A percentile compares a stretch with the other conserved stretches of the same genome.
These are phyloP conservation scores for Caenorhabditis virilis DNA, from an alignment of 2,888 invertebrate genomes.

Conservation along the genomic window DNA sequence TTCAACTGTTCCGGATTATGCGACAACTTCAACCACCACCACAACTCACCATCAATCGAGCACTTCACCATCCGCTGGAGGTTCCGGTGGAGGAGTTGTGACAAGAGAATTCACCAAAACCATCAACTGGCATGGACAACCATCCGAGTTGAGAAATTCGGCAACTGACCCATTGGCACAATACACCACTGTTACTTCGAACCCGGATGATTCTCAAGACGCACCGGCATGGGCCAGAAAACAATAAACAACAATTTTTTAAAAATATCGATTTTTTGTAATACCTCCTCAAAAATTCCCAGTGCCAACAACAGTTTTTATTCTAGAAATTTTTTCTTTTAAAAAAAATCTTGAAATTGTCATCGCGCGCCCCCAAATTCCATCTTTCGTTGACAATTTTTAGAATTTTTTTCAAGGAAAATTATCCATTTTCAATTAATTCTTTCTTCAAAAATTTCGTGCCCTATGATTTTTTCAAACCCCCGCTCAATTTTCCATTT, in stretches of 20 bases:
- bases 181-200: constrained; percentile 41
- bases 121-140: constrained; percentile 61
- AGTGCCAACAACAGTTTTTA: constrained; percentile 20
- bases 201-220: constrained; percentile 36
- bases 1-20: constrained; percentile 14
- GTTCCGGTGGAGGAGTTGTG: constrained; percentile 7
- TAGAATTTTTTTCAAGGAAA: too few relatives aligned
- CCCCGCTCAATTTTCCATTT: not conserved
- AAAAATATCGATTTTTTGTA: constrained; percentile 1
- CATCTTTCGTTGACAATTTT: not conserved
- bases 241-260: constrained; percentile 15
- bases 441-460: not conserved
- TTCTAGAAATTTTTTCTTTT: not conserved
- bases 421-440: too few relatives aligned
- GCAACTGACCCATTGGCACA: constrained; percentile 47
- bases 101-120: constrained; percentile 53
- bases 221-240: constrained; percentile 52
- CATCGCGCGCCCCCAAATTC: constrained; percentile 30
- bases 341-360: not conserved
- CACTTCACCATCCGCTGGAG: not conserved
- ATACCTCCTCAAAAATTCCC: constrained; percentile 18
- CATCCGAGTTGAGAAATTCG: constrained; percentile 57
- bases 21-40: constrained; percentile 17
- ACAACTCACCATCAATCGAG: constrained; percentile 17
- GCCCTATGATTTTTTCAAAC: not conserved